Conservation (phyloP, 2,113 vertebrate genomes). For the Chrysemys picta region DNA sequence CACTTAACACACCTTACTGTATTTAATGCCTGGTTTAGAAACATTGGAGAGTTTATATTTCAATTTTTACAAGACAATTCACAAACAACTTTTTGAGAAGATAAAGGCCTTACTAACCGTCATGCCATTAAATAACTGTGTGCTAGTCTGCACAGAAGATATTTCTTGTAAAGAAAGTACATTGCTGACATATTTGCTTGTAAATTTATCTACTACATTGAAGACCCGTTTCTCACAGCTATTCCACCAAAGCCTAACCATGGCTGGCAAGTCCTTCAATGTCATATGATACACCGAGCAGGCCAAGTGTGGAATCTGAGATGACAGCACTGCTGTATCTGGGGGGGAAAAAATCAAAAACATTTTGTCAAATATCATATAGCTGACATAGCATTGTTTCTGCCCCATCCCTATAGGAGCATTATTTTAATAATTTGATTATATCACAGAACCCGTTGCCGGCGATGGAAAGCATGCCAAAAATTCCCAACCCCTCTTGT, state of each 20-base stretch:
- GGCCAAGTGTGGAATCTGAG: slow-evolving; percentile 92
- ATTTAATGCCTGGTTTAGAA: not conserved
- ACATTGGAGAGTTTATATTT: not conserved
- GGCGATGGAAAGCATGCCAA: not conserved
- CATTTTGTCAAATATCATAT: not conserved
- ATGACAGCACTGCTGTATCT: slow-evolving; percentile 82
- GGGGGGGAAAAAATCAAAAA: not conserved
- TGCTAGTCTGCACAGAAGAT: slow-evolving; percentile 91
- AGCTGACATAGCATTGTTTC: not conserved
- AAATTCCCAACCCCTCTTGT: not conserved
- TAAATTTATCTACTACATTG: slow-evolving; percentile 92
- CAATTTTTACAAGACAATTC: not conserved
- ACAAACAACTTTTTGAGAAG: not conserved
- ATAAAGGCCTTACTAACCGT: slow-evolving; percentile 84
- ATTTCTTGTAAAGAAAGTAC: slow-evolving; percentile 96
- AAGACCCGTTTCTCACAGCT: slow-evolving; percentile 96
- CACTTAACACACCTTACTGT: not conserved
- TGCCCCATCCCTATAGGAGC: not conserved
- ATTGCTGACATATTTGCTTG: slow-evolving; percentile 91
- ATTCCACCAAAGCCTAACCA: slow-evolving; percentile 98
- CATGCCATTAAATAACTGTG: slow-evolving; percentile 94
- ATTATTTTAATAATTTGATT: not conserved
- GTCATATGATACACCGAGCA: slow-evolving; percentile 94
- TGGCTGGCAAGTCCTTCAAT: slow-evolving; percentile 94
- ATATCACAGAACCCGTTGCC: not conserved